phyloP scores from a whole-genome alignment of 2,113 vertebrate genomes.

The Holacanthus passer region DNA sequence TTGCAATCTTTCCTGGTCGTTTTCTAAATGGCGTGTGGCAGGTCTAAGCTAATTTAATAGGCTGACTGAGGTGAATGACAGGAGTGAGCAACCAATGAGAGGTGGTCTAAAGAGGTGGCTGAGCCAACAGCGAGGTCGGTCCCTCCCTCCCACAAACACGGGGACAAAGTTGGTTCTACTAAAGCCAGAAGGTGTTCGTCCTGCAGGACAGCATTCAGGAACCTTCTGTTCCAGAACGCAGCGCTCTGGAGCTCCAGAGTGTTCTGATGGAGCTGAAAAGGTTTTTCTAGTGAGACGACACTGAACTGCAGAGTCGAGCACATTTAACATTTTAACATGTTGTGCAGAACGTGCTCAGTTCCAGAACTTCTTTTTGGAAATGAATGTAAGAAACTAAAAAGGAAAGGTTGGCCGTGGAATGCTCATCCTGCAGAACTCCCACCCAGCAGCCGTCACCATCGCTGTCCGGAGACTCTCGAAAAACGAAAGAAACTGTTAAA shows the following conservation, averaged over 20 bases:
- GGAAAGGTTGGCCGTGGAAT: conserved; percentile 32
- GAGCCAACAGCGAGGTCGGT: conserved; percentile 36
- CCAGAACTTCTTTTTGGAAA: conserved; percentile 11
- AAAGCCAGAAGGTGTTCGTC: conserved; percentile 4
- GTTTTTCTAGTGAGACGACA: too few species aligned
- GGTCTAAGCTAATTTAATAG: conserved; percentile 21
- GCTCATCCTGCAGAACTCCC: conserved; percentile 48
- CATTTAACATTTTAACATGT: background rate
- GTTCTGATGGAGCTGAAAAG: background rate
- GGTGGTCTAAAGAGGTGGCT: conserved; percentile 36
- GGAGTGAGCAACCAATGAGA: conserved; percentile 63
- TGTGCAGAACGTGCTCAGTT: background rate
- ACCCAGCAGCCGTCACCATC: conserved; percentile 63
- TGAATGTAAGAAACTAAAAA: background rate
- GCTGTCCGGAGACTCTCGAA: conserved; percentile 75
- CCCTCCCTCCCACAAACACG: conserved; percentile 57
- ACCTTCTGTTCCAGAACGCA: background rate
- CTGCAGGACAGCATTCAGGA: conserved; percentile 2
- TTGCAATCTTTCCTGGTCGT: background rate
- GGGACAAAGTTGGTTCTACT: conserved; percentile 32
- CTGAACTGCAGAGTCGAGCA: background rate
- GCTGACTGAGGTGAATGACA: conserved; percentile 59
- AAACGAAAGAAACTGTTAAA: conserved; percentile 71
- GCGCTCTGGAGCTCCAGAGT: background rate
- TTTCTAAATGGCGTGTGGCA: conserved; percentile 3